These are phyloP conservation scores for Pelvicachromis taeniatus DNA, from an alignment of 2,113 vertebrate genomes.

Conservation along the genomic window DNA sequence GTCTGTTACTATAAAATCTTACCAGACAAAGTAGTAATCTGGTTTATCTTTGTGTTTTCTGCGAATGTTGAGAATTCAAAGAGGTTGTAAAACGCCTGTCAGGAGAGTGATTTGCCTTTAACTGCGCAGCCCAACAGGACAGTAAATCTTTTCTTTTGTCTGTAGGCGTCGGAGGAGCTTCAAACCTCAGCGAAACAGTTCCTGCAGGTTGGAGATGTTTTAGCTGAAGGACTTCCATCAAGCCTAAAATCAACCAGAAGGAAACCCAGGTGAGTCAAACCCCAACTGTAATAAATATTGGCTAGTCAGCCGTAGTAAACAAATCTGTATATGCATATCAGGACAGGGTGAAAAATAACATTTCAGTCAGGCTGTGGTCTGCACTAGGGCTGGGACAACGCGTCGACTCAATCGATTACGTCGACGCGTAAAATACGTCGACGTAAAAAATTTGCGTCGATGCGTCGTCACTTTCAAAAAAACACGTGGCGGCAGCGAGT, in stretches of 20 bases:
- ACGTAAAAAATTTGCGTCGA: too few relatives aligned
- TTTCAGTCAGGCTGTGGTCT: not conserved
- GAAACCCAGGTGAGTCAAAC: not conserved
- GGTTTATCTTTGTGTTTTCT: not conserved
- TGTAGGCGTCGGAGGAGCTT: not conserved
- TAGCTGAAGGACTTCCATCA: not conserved
- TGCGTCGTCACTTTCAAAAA: too few relatives aligned
- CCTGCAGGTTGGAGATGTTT: not conserved
- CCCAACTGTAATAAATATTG: not conserved
- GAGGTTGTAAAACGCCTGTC: not conserved
- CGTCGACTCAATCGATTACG: too few relatives aligned
- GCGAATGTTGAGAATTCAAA: not conserved
- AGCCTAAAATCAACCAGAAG: not conserved
- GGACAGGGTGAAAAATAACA: not conserved
- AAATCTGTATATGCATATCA: not conserved
- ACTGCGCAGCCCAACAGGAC: not conserved
- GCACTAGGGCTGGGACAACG: too few relatives aligned
- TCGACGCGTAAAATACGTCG: too few relatives aligned
- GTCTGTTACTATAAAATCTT: not conserved
- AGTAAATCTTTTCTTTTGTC: not conserved
- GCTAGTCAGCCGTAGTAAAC: not conserved
- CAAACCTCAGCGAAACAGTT: not conserved
- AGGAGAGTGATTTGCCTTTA: not conserved
- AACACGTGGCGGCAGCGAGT: too few relatives aligned
- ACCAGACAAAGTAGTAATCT: not conserved